Evolutionary conservation across 1,140 invertebrate species (phyloP).

Genomic region (Popillia japonica): DNA sequence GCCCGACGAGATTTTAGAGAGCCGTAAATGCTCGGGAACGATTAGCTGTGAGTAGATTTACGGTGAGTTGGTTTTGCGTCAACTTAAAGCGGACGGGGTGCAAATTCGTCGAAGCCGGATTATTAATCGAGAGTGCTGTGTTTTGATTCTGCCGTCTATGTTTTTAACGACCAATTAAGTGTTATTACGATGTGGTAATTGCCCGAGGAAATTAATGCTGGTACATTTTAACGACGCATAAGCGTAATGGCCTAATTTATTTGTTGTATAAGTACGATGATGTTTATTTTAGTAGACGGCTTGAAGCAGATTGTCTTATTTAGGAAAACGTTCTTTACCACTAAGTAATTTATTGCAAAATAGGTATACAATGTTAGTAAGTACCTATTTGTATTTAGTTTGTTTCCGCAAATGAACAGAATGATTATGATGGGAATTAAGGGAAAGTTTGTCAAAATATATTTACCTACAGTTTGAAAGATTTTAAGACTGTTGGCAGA

Average conservation of each 20-base stretch:
- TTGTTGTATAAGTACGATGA: not conserved
- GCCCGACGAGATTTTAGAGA: not conserved
- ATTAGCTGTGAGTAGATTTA: not conserved
- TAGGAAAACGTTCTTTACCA: not conserved
- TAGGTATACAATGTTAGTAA: too few species aligned
- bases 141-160: not conserved
- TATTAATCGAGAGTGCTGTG: not conserved
- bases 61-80: not conserved
- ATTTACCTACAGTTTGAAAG: too few species aligned
- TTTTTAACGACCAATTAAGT: slow-evolving; percentile 1
- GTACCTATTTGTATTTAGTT: too few species aligned
- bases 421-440: too few species aligned
- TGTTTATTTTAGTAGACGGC: not conserved
- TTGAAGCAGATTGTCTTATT: not conserved
- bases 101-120: not conserved
- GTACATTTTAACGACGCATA: not conserved
- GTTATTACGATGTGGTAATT: not conserved
- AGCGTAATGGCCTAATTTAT: not conserved
- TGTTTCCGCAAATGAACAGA: too few species aligned
- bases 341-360: not conserved
- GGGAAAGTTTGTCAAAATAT: too few species aligned
- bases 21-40: not conserved
- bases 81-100: not conserved
- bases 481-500: too few species aligned
- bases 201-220: not conserved